These are phyloP conservation scores for Schizaphis graminum DNA, from an alignment of 2,888 invertebrate species.

Conservation along the genomic window DNA sequence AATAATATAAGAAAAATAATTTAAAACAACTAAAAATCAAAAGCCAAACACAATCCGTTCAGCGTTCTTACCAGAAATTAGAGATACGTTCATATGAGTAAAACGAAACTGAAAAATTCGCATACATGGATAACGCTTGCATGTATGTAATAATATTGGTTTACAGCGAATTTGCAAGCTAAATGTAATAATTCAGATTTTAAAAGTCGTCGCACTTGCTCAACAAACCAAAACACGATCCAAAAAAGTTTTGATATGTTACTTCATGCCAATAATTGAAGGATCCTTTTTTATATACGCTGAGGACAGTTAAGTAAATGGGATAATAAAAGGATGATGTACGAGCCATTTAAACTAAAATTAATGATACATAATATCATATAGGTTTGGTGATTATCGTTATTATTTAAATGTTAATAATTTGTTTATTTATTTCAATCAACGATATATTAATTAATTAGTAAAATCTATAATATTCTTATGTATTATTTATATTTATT, in stretches of 20 bases:
- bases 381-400: background rate
- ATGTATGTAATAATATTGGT: no score
- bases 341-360: background rate
- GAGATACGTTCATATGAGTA: background rate
- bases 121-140: background rate
- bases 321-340: background rate
- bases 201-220: background rate
- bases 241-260: background rate
- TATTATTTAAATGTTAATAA: background rate
- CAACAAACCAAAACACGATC: background rate
- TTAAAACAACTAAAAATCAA: background rate
- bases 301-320: background rate
- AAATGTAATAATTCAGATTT: background rate
- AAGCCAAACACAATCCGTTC: background rate
- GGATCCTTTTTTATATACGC: background rate
- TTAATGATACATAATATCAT: background rate
- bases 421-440: background rate
- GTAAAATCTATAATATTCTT: background rate
- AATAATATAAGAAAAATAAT: background rate
- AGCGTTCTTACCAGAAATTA: background rate
- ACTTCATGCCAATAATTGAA: background rate
- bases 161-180: background rate
- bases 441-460: background rate
- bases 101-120: background rate
- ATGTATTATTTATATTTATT: background rate